phyloP scores from a whole-genome alignment of 2,797 vertebrate genomes.

The Manis javanica region DNA sequence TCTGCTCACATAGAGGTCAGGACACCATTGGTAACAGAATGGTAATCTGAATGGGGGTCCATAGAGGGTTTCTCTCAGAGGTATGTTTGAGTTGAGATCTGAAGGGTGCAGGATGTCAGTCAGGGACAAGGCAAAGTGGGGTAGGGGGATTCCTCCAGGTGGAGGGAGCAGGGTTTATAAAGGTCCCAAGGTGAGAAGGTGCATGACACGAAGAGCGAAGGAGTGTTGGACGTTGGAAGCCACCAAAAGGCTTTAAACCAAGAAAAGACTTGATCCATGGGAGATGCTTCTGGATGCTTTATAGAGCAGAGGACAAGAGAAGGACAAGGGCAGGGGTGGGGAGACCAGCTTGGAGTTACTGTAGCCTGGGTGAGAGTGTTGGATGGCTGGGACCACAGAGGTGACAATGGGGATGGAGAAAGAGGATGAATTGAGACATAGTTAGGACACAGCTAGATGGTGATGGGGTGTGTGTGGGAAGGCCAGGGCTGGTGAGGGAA shows the following conservation, averaged over 20 bases:
- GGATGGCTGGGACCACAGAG: neutral
- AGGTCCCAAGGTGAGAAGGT: neutral
- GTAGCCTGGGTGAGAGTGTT: fast-evolving
- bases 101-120: neutral
- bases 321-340: neutral
- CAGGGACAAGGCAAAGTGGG: neutral
- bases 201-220: fast-evolving
- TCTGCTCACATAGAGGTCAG: neutral
- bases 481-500: neutral
- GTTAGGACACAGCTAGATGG: neutral
- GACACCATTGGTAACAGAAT: neutral
- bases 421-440: neutral
- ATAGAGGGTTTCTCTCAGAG: neutral
- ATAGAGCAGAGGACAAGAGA: neutral
- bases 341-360: neutral
- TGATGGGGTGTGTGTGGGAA: neutral
- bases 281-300: neutral
- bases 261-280: neutral
- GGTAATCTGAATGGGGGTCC: neutral
- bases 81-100: neutral
- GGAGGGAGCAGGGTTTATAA: neutral
- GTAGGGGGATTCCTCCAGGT: neutral
- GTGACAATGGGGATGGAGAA: neutral
- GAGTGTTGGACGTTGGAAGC: neutral
- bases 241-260: neutral